Conservation (phyloP, 2,888 invertebrate genomes). For the Cartodere bifasciata region DNA sequence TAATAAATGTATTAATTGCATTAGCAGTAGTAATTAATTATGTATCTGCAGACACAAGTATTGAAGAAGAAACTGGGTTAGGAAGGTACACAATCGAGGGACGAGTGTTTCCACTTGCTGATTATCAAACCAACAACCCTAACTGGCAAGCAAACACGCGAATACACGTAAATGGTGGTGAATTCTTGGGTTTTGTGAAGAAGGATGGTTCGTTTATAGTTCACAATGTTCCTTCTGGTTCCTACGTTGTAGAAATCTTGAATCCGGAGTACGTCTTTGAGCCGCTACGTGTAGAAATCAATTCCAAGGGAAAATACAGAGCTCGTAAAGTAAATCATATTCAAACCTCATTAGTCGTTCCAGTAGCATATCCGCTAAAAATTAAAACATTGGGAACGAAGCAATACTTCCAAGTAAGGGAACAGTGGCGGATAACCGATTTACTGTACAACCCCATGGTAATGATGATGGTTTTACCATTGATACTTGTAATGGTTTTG, state of each 20-base stretch:
- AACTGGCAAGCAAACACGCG: conserved; percentile 69
- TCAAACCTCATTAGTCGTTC: conserved; percentile 80
- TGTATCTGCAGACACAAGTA: conserved; percentile 10
- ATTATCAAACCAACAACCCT: conserved; percentile 40
- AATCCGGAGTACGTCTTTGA: conserved; percentile 90
- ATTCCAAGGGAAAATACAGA: conserved; percentile 91
- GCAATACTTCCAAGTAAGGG: conserved; percentile 81
- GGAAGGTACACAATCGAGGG: conserved; percentile 67
- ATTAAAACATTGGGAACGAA: conserved; percentile 72
- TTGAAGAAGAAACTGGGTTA: conserved; percentile 35
- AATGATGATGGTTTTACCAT: conserved; percentile 91
- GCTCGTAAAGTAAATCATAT: conserved; percentile 90
- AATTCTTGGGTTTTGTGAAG: conserved; percentile 75
- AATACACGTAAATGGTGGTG: conserved; percentile 79
- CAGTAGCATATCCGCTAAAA: conserved; percentile 85
- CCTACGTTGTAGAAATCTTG: conserved; percentile 85
- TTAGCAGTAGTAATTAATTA: too few relatives aligned
- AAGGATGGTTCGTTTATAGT: conserved; percentile 86
- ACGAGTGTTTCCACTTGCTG: conserved; percentile 57
- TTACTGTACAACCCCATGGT: conserved; percentile 96
- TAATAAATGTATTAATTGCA: too few relatives aligned
- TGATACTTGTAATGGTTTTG: conserved; percentile 79
- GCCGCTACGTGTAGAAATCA: conserved; percentile 91
- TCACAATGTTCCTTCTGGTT: conserved; percentile 79
- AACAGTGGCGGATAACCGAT: conserved; percentile 95